Conservation (phyloP, 2,888 invertebrate species). For the Tenthredo amoena region DNA sequence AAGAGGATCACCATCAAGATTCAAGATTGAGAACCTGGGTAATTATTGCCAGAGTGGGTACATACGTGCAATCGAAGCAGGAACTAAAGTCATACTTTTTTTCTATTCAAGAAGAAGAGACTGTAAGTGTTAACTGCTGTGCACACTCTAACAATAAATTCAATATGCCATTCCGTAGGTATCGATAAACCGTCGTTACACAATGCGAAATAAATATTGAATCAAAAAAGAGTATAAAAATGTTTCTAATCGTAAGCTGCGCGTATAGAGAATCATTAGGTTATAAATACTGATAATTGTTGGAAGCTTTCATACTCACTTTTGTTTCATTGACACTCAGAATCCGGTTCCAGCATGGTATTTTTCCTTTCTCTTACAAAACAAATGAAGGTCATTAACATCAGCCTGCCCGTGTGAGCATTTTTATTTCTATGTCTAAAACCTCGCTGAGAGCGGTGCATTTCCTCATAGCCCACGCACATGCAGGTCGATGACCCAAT, state of each 20-base stretch:
- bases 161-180: not conserved
- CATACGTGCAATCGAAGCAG: not conserved
- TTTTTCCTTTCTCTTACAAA: not conserved
- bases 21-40: not conserved
- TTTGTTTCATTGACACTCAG: not conserved
- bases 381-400: constrained; percentile 7
- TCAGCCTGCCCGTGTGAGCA: not conserved
- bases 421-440: constrained; percentile 17
- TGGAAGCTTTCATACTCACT: not conserved
- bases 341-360: not conserved
- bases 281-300: not conserved
- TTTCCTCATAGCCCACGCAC: not conserved
- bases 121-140: not conserved
- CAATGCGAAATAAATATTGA: not conserved
- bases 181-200: not conserved
- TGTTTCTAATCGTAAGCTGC: not conserved
- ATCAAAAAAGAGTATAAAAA: not conserved
- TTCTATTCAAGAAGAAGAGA: not conserved
- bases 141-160: not conserved
- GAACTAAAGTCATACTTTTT: not conserved
- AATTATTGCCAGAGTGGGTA: not conserved
- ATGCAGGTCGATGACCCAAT: constrained; percentile 36
- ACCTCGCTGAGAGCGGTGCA: not conserved
- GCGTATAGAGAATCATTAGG: not conserved
- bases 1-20: not conserved